Conservation (phyloP, 1,140 invertebrate species). For the Meloidogyne chitwoodi region DNA sequence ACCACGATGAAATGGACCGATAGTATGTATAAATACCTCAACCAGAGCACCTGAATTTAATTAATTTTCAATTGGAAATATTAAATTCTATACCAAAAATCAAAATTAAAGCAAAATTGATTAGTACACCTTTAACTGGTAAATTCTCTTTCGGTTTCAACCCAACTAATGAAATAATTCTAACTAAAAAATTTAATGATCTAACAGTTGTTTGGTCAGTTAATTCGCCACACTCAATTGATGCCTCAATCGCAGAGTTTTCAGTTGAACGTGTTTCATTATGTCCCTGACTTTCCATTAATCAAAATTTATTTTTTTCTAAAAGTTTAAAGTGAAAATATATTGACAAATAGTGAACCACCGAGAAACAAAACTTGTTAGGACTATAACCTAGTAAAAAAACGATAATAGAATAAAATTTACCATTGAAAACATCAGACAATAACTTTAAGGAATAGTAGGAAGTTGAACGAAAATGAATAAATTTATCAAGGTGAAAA, state of each 20-base stretch:
- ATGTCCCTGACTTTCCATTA: neutral
- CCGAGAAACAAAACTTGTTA: neutral
- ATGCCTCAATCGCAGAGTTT: neutral
- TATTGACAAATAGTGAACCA: neutral
- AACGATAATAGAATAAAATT: neutral
- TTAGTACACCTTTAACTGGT: neutral
- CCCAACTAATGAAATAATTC: neutral
- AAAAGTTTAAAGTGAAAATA: neutral
- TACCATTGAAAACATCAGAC: neutral
- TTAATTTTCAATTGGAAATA: neutral
- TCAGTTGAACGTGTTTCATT: neutral
- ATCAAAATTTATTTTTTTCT: neutral
- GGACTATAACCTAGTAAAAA: neutral
- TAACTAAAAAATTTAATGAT: neutral
- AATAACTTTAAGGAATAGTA: neutral
- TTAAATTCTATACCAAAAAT: neutral
- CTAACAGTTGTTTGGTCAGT: neutral
- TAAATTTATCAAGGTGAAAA: neutral
- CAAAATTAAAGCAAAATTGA: conserved; percentile 4
- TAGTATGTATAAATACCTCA: conserved; percentile 10
- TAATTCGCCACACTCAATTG: neutral
- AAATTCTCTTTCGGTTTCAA: neutral
- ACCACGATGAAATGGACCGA: conserved; percentile 34
- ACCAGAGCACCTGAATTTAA: conserved; percentile 14
- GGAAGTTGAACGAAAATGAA: neutral